These are phyloP conservation scores for Myoxocephalus aenaeus DNA, from an alignment of 2,797 vertebrate species.

Conservation along the genomic window DNA sequence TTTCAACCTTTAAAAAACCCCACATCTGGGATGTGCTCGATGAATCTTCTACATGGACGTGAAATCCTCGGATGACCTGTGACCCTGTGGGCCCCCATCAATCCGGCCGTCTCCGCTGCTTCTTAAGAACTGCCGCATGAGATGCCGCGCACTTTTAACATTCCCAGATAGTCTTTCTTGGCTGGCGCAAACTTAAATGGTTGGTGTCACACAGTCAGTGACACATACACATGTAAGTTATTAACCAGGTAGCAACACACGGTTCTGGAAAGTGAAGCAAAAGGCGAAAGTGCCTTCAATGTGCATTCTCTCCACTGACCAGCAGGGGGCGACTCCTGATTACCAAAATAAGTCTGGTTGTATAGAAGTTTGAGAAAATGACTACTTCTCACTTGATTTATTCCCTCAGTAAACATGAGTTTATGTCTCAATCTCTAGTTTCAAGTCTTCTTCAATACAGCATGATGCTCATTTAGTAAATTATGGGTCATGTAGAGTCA, in stretches of 20 bases:
- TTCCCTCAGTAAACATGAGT: neutral
- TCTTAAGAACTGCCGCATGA: slow-evolving; percentile 32
- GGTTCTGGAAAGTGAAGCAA: neutral
- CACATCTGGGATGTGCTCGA: slow-evolving; percentile 30
- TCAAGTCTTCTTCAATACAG: neutral
- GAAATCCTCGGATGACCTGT: slow-evolving; percentile 40
- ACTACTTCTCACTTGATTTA: neutral
- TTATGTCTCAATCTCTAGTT: neutral
- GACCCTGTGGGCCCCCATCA: neutral
- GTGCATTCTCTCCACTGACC: neutral
- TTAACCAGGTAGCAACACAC: neutral
- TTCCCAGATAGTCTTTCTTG: slow-evolving; percentile 28
- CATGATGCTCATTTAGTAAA: neutral
- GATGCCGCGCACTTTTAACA: slow-evolving; percentile 15
- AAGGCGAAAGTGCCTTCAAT: neutral
- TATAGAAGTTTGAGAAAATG: neutral
- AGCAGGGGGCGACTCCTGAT: neutral
- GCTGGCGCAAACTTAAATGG: neutral
- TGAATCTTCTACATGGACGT: slow-evolving; percentile 43
- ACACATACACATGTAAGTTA: neutral
- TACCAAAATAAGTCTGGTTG: neutral
- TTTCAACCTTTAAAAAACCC: slow-evolving; percentile 46
- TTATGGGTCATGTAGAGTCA: neutral
- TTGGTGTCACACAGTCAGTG: neutral
- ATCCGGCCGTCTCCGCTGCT: slow-evolving; percentile 11